phyloP scores from a whole-genome alignment of 2,888 invertebrate species.

The Cheilosia urbana region DNA sequence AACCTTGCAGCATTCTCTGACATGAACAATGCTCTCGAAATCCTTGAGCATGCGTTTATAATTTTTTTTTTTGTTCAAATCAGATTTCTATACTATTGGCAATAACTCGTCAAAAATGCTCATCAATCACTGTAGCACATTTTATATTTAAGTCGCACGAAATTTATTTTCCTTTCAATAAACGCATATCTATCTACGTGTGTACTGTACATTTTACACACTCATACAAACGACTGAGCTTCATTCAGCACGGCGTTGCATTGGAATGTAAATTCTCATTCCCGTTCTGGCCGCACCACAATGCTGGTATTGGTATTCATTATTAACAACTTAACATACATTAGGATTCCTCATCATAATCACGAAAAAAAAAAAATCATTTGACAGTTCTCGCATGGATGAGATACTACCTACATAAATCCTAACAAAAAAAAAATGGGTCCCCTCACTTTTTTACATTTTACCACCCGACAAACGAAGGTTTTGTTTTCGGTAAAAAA shows the following conservation, averaged over 20 bases:
- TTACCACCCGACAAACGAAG: neutral
- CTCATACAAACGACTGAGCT: neutral
- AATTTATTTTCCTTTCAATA: constrained; percentile 57
- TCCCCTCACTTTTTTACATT: constrained; percentile 6
- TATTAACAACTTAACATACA: constrained; percentile 56
- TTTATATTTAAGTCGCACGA: constrained; percentile 49
- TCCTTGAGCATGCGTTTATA: constrained; percentile 39
- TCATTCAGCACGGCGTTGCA: constrained; percentile 8
- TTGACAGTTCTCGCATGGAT: constrained; percentile 12
- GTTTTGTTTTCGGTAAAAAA: constrained; percentile 25
- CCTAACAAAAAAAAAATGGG: constrained; percentile 25
- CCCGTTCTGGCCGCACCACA: neutral
- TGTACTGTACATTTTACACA: neutral
- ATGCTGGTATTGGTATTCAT: constrained; percentile 26
- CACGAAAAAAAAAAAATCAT: constrained; percentile 17
- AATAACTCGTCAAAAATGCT: constrained; percentile 25
- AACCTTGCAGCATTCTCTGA: neutral
- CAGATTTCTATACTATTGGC: constrained; percentile 3
- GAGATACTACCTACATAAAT: constrained; percentile 6
- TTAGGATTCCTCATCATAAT: constrained; percentile 32
- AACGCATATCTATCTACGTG: neutral
- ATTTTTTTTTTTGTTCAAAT: constrained; percentile 25
- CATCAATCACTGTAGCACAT: constrained; percentile 60
- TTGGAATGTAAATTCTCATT: constrained; percentile 26
- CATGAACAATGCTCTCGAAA: neutral